Percentiles rank a stretch among this genome's conserved stretches.
Evolutionary conservation across 2,888 invertebrate genomes (phyloP).

Genomic region (Erpobdella octoculata): DNA sequence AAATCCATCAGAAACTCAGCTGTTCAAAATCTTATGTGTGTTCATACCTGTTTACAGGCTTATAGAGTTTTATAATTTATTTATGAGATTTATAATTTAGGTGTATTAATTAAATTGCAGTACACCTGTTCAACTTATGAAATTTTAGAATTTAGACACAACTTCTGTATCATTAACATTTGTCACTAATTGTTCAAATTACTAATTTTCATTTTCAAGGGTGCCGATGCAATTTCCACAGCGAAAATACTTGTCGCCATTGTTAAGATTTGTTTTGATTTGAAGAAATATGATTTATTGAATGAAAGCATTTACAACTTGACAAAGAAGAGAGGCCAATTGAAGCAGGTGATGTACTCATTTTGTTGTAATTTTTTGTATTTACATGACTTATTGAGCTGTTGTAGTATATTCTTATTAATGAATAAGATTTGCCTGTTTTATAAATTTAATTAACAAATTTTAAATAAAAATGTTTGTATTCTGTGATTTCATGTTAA

Average conservation of each 20-base stretch:
- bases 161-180: neutral
- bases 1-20: too few species aligned
- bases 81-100: too few species aligned
- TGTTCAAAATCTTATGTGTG: too few species aligned
- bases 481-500: neutral
- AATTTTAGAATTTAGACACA: neutral
- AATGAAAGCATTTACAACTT: conserved; percentile 85
- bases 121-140: too few species aligned
- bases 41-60: too few species aligned
- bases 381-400: neutral
- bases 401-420: neutral
- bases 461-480: neutral
- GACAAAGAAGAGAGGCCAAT: conserved; percentile 85
- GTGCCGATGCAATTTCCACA: conserved; percentile 89
- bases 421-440: neutral
- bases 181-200: neutral
- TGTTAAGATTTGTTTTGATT: conserved; percentile 76
- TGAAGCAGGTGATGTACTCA: conserved; percentile 61
- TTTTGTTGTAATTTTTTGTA: neutral
- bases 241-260: conserved; percentile 84
- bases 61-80: too few species aligned
- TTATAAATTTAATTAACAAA: neutral
- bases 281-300: conserved; percentile 81
- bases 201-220: conserved; percentile 56
- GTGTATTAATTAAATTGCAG: too few species aligned